Conservation (phyloP, 2,113 vertebrate species). For the Phaethornis superciliosus region DNA sequence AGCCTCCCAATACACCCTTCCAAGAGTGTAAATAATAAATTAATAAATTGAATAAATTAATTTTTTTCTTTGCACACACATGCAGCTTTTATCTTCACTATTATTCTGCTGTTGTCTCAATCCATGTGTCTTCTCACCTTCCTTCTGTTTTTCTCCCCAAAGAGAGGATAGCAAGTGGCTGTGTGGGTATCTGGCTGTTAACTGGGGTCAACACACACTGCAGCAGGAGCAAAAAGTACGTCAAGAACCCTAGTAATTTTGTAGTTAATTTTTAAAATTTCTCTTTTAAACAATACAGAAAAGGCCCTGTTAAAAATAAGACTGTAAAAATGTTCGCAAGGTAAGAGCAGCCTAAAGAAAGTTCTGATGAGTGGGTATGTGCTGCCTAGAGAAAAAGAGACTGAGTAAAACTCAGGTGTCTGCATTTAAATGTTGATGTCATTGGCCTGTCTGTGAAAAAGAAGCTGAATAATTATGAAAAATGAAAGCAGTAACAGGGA, state of each 20-base stretch:
- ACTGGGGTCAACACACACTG: not conserved
- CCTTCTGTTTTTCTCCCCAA: too few species aligned
- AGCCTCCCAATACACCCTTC: too few species aligned
- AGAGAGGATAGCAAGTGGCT: rapidly evolving
- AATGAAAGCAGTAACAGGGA: not conserved
- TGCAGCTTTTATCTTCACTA: not conserved
- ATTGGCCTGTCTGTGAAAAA: not conserved
- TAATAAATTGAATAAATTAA: not conserved
- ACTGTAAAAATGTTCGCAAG: not conserved
- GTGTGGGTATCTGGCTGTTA: not conserved
- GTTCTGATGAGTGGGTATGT: not conserved
- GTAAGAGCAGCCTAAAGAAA: not conserved
- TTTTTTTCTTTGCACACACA: not conserved
- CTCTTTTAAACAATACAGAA: not conserved
- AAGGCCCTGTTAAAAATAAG: not conserved
- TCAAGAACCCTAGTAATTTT: not conserved
- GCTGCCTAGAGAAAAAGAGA: not conserved
- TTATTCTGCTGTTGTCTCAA: not conserved
- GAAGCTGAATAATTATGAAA: not conserved
- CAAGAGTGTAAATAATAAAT: too few species aligned
- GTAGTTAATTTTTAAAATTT: not conserved
- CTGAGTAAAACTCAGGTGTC: not conserved
- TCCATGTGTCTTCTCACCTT: not conserved
- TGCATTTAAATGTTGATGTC: not conserved
- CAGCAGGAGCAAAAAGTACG: not conserved